Evolutionary conservation across 2,888 invertebrate genomes (phyloP).

Genomic region (Aphrophora alni): DNA sequence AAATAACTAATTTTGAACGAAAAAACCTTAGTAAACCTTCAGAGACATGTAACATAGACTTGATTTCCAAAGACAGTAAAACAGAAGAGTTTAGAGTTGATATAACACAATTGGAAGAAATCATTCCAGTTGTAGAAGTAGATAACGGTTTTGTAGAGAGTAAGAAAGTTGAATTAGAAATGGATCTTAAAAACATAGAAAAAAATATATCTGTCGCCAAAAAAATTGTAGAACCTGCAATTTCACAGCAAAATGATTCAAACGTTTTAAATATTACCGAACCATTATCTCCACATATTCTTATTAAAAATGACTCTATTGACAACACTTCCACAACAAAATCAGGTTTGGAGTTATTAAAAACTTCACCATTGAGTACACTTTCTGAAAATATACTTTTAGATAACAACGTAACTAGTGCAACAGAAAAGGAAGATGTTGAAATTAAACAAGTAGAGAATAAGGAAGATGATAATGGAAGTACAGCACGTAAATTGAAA

Average conservation of each 20-base stretch:
- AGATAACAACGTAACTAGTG: background rate
- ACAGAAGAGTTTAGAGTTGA: background rate
- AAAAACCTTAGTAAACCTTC: background rate
- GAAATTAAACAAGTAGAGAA: background rate
- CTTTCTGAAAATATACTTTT: background rate
- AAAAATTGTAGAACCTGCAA: no score
- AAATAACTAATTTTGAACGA: background rate
- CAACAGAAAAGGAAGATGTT: background rate
- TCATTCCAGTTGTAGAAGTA: background rate
- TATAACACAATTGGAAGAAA: background rate
- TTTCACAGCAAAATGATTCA: no score
- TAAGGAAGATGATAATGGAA: background rate
- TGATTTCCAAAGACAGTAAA: background rate
- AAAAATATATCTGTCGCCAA: background rate
- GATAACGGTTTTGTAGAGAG: background rate
- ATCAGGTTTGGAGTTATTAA: no score
- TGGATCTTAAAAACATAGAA: background rate
- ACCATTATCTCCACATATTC: no score
- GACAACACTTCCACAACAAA: no score
- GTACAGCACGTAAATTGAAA: no score
- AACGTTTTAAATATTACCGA: no score
- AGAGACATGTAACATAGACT: background rate
- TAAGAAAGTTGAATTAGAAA: background rate
- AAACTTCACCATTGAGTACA: background rate
- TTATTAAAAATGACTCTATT: no score